Percentiles rank a stretch among this genome's conserved stretches.
Evolutionary conservation across 2,113 vertebrate genomes (phyloP).

Genomic region (Raja brachyura): DNA sequence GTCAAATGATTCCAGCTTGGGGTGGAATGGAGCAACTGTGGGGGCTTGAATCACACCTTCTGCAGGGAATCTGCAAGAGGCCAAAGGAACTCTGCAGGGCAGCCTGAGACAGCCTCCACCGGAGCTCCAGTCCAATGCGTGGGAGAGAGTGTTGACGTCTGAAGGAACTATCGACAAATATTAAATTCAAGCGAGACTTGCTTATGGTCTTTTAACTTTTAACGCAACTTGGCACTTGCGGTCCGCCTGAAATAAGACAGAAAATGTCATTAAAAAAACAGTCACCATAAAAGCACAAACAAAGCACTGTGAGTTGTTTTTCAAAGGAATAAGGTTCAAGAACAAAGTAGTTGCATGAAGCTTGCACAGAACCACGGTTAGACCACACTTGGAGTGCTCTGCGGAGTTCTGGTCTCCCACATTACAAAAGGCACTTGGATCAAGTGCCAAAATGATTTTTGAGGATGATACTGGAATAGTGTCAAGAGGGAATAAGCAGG

Average conservation of each 20-base stretch:
- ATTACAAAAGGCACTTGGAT: background rate
- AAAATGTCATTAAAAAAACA: slow-evolving; percentile 5
- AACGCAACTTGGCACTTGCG: background rate
- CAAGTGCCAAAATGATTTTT: background rate
- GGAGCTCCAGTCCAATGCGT: background rate
- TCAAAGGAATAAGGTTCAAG: background rate
- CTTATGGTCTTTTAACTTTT: slow-evolving; percentile 9
- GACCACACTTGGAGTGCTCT: background rate
- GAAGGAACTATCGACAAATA: background rate
- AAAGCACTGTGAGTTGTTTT: background rate
- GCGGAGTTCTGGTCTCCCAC: background rate
- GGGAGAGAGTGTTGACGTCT: background rate
- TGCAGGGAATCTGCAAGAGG: background rate
- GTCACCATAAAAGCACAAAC: background rate
- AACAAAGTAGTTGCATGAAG: background rate
- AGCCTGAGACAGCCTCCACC: background rate
- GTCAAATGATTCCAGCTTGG: background rate
- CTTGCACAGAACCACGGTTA: background rate
- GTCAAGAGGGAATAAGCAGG: background rate
- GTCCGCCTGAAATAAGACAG: background rate
- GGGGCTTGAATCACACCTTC: slow-evolving; percentile 13
- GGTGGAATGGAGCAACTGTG: slow-evolving; percentile 4
- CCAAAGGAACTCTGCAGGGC: background rate
- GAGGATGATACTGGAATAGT: background rate
- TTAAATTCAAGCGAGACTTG: background rate